Conservation (phyloP, 2,797 vertebrate species). For the Coranthus polyacanthus region DNA sequence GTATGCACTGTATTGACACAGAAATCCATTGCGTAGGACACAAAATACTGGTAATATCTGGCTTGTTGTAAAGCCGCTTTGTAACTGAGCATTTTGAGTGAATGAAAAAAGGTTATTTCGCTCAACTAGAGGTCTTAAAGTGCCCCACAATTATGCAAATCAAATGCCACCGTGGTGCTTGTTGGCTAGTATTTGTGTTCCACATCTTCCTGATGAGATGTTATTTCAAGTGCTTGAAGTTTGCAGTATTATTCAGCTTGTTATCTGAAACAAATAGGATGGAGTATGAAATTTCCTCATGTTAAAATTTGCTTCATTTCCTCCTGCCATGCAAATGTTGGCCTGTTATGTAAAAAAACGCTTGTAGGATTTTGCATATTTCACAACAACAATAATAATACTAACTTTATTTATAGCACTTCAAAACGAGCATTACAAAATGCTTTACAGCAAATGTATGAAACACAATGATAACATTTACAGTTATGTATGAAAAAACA, state of each 20-base stretch:
- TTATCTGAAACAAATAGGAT: constrained; percentile 1
- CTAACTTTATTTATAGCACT: too few species aligned
- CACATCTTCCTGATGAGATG: not conserved
- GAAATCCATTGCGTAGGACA: too few species aligned
- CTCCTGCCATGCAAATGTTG: not conserved
- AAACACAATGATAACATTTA: too few species aligned
- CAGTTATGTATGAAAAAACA: too few species aligned
- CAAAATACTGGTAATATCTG: too few species aligned
- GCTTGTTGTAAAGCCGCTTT: too few species aligned
- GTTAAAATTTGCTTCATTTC: not conserved
- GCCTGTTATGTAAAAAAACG: not conserved
- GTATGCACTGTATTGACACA: too few species aligned
- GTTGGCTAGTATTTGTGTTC: constrained; percentile 11
- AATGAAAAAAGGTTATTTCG: constrained; percentile 4
- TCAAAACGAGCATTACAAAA: too few species aligned
- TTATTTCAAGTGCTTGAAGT: constrained; percentile 5
- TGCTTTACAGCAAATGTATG: not conserved
- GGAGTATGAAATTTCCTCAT: not conserved
- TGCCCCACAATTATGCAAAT: not conserved
- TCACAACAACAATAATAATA: too few species aligned
- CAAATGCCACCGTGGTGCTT: constrained; percentile 8
- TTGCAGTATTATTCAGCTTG: not conserved
- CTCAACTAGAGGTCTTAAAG: not conserved
- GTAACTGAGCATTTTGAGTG: not conserved
- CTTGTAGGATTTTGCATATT: too few species aligned